These are phyloP conservation scores for Montipora foliosa DNA, from an alignment of 64 coral and sea anemone genomes.

Conservation along the genomic window DNA sequence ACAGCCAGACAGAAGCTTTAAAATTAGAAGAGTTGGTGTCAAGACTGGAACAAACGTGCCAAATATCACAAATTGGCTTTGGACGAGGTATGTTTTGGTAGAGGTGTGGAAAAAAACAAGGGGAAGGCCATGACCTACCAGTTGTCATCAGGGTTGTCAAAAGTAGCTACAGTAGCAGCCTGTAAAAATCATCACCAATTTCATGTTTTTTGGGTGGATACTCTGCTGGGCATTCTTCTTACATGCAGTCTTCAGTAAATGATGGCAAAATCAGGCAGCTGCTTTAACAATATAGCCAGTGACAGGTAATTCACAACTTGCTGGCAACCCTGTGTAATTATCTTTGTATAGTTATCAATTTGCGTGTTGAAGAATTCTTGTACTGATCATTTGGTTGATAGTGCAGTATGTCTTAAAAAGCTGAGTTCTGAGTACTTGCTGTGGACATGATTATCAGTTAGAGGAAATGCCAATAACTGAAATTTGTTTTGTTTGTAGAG, in stretches of 20 bases:
- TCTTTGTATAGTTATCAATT: no score
- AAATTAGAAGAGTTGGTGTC: conserved; percentile 49
- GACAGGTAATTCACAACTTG: no score
- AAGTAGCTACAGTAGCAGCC: background rate
- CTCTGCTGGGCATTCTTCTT: no score
- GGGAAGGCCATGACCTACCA: background rate
- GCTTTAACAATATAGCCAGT: background rate
- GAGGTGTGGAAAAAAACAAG: conserved; percentile 4
- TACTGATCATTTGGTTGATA: no score
- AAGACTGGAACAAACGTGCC: conserved; percentile 17
- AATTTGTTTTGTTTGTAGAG: conserved; percentile 42
- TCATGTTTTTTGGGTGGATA: no score
- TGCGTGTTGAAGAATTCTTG: no score
- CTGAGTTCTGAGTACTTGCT: no score
- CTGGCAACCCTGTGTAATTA: no score
- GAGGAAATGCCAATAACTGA: background rate
- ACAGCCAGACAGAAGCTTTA: conserved; percentile 15
- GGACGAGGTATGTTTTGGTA: conserved; percentile 35
- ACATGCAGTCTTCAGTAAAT: background rate
- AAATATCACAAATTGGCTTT: conserved; percentile 43
- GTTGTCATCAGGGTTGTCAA: background rate
- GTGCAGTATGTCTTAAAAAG: no score
- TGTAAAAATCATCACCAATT: background rate
- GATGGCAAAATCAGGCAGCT: conserved; percentile 4
- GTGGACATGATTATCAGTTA: no score